Conservation (phyloP, 1,140 invertebrate genomes). For the Eriocheir sinensis region DNA sequence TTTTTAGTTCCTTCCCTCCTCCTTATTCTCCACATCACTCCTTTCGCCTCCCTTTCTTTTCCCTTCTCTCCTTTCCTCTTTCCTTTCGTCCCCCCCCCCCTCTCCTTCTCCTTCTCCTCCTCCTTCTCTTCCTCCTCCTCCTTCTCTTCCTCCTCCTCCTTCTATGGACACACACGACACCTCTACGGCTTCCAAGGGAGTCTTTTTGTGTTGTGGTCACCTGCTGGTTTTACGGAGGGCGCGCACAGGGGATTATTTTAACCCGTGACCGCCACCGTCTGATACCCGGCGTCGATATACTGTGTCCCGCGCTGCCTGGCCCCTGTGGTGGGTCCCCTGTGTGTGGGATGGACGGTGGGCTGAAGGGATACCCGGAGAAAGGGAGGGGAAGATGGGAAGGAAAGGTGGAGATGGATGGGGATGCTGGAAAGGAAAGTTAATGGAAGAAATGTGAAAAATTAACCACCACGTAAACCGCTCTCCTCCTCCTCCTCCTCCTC, state of each 20-base stretch:
- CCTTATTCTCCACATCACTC: too few relatives aligned
- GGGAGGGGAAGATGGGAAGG: not conserved
- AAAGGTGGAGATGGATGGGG: not conserved
- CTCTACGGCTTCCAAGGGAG: not conserved
- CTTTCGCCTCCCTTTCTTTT: too few relatives aligned
- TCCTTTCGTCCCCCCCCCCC: too few relatives aligned
- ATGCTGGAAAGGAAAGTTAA: not conserved
- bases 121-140: too few relatives aligned
- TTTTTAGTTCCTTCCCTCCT: too few relatives aligned
- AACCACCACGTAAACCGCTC: not conserved
- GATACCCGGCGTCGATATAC: not conserved
- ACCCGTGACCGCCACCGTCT: not conserved
- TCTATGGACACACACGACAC: not conserved
- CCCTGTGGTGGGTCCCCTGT: not conserved
- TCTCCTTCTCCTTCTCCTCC: too few relatives aligned
- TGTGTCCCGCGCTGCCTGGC: not conserved
- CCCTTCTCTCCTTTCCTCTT: too few relatives aligned
- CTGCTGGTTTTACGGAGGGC: not conserved
- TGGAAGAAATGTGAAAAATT: not conserved
- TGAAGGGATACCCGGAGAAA: not conserved
- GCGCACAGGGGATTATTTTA: not conserved
- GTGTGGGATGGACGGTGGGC: not conserved
- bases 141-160: not conserved
- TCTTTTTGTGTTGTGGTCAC: not conserved
- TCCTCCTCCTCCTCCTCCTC: not conserved